Percentiles rank a stretch among this genome's conserved stretches.
phyloP scores from a whole-genome alignment of 2,888 invertebrate genomes.

The Drosophila suboccidentalis region DNA sequence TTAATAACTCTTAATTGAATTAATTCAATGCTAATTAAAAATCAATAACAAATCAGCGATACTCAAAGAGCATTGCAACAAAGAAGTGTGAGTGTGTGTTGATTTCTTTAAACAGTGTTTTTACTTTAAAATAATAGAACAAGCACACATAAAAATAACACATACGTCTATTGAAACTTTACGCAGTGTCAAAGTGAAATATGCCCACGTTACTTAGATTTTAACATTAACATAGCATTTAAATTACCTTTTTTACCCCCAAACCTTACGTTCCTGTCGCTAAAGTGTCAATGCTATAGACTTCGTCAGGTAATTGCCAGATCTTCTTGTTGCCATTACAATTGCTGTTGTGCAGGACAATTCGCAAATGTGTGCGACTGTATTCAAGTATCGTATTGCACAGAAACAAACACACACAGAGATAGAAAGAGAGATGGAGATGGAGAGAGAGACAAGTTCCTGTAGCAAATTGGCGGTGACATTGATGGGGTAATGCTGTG shows the following conservation, averaged over 20 bases:
- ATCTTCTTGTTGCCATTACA: constrained; percentile 47
- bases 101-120: background rate
- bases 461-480: constrained; percentile 79
- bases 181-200: constrained; percentile 41
- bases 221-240: constrained; percentile 61
- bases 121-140: constrained; percentile 1
- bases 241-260: constrained; percentile 25
- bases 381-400: constrained; percentile 53
- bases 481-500: constrained; percentile 66
- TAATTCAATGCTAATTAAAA: constrained; percentile 73
- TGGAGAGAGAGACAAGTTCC: constrained; percentile 19
- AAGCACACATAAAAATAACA: constrained; percentile 28
- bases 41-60: constrained; percentile 54
- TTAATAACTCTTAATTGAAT: constrained; percentile 67
- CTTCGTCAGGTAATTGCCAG: constrained; percentile 65
- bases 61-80: constrained; percentile 1
- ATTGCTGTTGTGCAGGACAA: constrained; percentile 61
- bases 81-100: background rate
- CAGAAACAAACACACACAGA: constrained; percentile 20
- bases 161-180: constrained; percentile 8
- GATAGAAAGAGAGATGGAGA: constrained; percentile 1
- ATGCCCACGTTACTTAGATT: constrained; percentile 63
- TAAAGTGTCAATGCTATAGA: constrained; percentile 66
- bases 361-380: constrained; percentile 63
- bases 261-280: constrained; percentile 4